phyloP scores from a whole-genome alignment of 92 coral and sea anemone genomes.

The Diadumene lineata region DNA sequence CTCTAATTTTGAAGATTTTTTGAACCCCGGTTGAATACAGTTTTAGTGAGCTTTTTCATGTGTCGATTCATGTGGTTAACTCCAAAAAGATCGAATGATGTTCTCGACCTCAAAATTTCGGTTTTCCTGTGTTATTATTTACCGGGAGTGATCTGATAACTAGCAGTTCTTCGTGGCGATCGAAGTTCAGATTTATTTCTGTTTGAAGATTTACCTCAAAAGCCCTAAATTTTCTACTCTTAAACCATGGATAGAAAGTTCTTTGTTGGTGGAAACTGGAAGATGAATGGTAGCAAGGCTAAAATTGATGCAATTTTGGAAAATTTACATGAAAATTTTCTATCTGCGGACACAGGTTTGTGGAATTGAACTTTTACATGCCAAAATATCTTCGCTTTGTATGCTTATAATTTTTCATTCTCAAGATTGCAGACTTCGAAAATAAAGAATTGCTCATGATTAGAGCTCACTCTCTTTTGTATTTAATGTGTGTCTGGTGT shows the following conservation, averaged over 20 bases:
- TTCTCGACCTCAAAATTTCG: neutral
- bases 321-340: slow-evolving; percentile 49
- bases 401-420: too few species aligned
- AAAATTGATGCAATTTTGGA: slow-evolving; percentile 75
- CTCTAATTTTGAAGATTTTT: too few species aligned
- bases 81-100: too few species aligned
- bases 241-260: slow-evolving; percentile 77
- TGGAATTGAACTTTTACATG: neutral
- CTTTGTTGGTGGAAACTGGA: slow-evolving; percentile 99
- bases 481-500: too few species aligned
- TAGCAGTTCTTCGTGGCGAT: neutral
- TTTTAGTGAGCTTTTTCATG: too few species aligned
- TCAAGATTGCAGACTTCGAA: too few species aligned
- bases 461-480: too few species aligned
- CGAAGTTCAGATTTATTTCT: neutral
- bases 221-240: neutral
- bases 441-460: too few species aligned
- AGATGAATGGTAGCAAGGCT: slow-evolving; percentile 90
- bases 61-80: too few species aligned
- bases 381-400: neutral
- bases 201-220: neutral
- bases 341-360: slow-evolving; percentile 64
- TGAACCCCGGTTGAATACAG: too few species aligned
- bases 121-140: neutral
- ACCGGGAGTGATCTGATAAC: neutral